These are phyloP conservation scores for Grallaria varia DNA, from an alignment of 2,113 vertebrate genomes.

Conservation along the genomic window DNA sequence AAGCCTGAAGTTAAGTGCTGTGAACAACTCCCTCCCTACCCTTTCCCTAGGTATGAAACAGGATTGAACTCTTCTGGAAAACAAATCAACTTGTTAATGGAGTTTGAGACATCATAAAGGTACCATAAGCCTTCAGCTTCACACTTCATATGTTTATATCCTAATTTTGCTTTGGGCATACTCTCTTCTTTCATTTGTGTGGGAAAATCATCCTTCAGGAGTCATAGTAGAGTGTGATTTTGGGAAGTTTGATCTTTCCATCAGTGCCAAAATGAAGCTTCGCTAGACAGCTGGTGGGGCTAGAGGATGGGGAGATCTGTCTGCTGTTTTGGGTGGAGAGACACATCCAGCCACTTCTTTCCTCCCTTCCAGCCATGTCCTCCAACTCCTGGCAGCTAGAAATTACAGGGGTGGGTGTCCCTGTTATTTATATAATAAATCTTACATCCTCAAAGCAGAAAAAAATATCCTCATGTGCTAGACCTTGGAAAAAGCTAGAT, in stretches of 20 bases:
- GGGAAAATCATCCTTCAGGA: neutral
- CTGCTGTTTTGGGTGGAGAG: neutral
- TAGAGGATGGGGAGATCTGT: neutral
- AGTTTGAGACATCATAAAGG: neutral
- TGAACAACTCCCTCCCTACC: no score
- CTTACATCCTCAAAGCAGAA: neutral
- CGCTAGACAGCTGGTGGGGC: neutral
- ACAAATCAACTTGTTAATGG: neutral
- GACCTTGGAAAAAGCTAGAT: neutral
- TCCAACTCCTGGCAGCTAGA: neutral
- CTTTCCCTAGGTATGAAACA: neutral
- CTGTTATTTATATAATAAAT: neutral
- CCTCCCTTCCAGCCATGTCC: neutral
- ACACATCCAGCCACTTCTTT: accelerated
- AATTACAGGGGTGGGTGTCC: accelerated
- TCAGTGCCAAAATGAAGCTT: neutral
- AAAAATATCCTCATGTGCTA: neutral
- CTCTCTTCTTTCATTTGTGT: neutral
- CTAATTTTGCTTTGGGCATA: neutral
- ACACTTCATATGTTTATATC: neutral
- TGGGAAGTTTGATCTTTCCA: neutral
- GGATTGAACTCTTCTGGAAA: neutral
- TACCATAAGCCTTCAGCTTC: neutral
- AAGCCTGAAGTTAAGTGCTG: neutral
- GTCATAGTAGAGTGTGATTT: accelerated